These are phyloP conservation scores for Stenolophus ochropezus DNA, from an alignment of 2,888 invertebrate genomes.

Conservation along the genomic window DNA sequence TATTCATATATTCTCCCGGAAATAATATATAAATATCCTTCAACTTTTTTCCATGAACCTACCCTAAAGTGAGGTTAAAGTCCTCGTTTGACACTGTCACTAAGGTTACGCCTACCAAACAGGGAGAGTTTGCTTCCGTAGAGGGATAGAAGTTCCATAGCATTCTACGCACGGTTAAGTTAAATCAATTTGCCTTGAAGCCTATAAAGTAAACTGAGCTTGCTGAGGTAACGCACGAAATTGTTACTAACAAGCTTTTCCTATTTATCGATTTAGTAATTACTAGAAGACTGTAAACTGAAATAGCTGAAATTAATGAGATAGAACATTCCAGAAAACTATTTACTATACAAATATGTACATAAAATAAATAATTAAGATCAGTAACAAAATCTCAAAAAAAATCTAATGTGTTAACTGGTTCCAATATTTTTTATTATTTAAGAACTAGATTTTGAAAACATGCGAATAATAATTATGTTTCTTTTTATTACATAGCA, in stretches of 20 bases:
- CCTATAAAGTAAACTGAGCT: neutral
- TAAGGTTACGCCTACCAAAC: neutral
- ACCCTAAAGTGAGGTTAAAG: slow-evolving; percentile 21
- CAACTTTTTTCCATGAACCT: neutral
- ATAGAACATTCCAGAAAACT: no score
- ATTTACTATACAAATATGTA: no score
- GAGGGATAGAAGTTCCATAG: neutral
- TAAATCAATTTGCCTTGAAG: slow-evolving; percentile 15
- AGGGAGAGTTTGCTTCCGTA: slow-evolving; percentile 1
- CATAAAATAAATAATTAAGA: no score
- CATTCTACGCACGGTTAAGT: neutral
- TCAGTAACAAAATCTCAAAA: no score
- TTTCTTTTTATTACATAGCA: no score
- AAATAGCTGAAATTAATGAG: neutral
- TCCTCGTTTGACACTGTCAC: slow-evolving; percentile 10
- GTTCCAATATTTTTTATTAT: no score
- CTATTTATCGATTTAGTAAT: slow-evolving; percentile 4
- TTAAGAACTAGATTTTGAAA: no score
- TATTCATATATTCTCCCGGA: neutral
- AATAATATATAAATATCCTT: neutral
- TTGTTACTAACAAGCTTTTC: slow-evolving; percentile 11
- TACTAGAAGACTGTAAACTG: neutral
- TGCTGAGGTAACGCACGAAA: neutral
- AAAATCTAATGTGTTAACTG: no score
- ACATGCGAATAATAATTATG: no score